Conservation (phyloP, 2,113 vertebrate genomes). For the Aldabrachelys gigantea region DNA sequence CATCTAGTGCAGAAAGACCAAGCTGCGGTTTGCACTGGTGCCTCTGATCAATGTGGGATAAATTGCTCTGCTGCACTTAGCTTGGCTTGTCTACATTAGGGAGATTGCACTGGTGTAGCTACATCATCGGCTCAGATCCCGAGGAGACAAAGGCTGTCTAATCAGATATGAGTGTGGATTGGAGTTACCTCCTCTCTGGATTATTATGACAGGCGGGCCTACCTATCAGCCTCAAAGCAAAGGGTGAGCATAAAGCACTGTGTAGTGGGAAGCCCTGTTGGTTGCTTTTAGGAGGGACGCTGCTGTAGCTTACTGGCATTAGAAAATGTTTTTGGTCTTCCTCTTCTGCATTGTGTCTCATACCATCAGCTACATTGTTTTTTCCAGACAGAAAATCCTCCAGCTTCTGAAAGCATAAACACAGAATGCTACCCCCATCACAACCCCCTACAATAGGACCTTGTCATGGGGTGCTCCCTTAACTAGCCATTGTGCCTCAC, state of each 20-base stretch:
- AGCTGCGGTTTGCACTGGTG: neutral
- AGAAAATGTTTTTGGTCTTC: neutral
- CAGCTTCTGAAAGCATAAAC: neutral
- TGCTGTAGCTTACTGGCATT: no score
- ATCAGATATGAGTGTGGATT: fast-evolving
- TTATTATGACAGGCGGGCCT: neutral
- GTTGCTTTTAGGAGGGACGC: no score
- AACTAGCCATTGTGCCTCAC: neutral
- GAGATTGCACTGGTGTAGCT: neutral
- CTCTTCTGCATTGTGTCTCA: neutral
- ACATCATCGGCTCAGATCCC: neutral
- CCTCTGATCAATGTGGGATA: neutral
- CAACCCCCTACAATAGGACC: neutral
- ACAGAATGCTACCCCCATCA: neutral
- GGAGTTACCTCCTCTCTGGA: neutral
- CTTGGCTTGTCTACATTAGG: neutral
- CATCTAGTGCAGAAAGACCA: neutral
- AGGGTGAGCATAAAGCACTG: neutral
- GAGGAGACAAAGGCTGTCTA: neutral
- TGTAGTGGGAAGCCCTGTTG: no score
- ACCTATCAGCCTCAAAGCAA: neutral
- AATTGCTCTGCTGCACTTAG: fast-evolving
- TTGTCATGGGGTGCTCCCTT: neutral
- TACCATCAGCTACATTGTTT: neutral
- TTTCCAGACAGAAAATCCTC: neutral